Conservation (phyloP, 2,113 vertebrate genomes). For the Chlamydotis undulata region DNA sequence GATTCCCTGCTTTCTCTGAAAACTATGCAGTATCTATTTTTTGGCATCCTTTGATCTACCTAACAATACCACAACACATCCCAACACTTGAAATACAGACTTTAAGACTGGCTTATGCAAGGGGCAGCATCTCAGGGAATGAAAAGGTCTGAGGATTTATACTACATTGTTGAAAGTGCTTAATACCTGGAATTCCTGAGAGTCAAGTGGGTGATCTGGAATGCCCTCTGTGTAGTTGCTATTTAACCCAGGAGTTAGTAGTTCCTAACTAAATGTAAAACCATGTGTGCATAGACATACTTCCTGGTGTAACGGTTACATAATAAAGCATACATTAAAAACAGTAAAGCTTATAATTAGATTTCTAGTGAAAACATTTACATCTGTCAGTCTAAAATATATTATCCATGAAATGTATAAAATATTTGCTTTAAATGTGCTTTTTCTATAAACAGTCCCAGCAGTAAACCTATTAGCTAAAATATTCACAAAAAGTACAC, state of each 20-base stretch:
- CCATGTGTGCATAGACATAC: not conserved
- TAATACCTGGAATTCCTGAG: not conserved
- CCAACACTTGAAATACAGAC: not conserved
- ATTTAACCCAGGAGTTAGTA: not conserved
- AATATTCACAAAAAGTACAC: slow-evolving; percentile 27
- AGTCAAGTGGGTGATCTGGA: not conserved
- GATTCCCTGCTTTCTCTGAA: not conserved
- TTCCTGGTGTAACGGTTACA: not conserved
- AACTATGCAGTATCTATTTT: not conserved
- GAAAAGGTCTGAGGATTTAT: not conserved
- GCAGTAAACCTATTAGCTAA: slow-evolving; percentile 4
- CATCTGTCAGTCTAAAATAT: not conserved
- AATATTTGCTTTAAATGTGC: not conserved
- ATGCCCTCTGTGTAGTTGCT: not conserved
- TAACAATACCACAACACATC: not conserved
- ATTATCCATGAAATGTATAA: not conserved
- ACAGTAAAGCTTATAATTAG: not conserved
- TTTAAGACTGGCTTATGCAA: not conserved
- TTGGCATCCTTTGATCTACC: not conserved
- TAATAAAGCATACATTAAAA: not conserved
- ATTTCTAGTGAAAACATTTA: not conserved
- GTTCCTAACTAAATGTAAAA: not conserved
- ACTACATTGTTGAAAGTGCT: not conserved
- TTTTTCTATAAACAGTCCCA: not conserved
- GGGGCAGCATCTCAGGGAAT: not conserved